A percentile compares a stretch with the other conserved stretches of the same genome.
Conservation (phyloP, 2,113 vertebrate genomes). For the Caranx melampygus region DNA sequence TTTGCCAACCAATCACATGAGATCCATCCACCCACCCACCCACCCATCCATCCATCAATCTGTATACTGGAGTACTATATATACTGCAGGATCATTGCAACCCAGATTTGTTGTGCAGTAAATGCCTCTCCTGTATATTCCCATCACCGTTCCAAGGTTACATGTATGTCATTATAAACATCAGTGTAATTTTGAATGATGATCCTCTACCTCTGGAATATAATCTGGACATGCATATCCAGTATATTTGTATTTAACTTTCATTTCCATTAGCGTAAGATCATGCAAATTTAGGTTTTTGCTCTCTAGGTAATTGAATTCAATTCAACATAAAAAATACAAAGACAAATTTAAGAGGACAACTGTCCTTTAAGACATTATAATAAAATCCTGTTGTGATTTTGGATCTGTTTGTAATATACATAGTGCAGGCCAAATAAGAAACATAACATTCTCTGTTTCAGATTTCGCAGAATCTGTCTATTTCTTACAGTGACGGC, state of each 20-base stretch:
- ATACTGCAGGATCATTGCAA: no score
- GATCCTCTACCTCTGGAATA: background rate
- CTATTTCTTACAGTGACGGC: background rate
- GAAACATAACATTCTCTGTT: background rate
- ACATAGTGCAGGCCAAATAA: background rate
- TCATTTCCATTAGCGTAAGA: constrained; percentile 15
- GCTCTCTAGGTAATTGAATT: constrained; percentile 28
- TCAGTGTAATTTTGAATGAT: background rate
- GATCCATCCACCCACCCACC: no score
- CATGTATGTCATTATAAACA: background rate
- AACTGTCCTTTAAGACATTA: background rate
- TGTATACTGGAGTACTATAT: no score
- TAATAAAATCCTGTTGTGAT: background rate
- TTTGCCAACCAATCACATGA: no score
- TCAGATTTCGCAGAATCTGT: background rate
- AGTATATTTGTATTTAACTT: background rate
- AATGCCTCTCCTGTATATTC: no score
- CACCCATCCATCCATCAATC: no score
- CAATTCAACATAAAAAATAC: constrained; percentile 27
- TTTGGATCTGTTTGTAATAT: constrained; percentile 15
- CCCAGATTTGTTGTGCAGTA: no score
- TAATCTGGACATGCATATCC: background rate
- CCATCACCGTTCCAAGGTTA: no score
- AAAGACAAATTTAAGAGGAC: background rate
- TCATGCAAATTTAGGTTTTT: constrained; percentile 7